phyloP scores from a whole-genome alignment of 2,113 vertebrate species.

The Vanacampus margaritifer region DNA sequence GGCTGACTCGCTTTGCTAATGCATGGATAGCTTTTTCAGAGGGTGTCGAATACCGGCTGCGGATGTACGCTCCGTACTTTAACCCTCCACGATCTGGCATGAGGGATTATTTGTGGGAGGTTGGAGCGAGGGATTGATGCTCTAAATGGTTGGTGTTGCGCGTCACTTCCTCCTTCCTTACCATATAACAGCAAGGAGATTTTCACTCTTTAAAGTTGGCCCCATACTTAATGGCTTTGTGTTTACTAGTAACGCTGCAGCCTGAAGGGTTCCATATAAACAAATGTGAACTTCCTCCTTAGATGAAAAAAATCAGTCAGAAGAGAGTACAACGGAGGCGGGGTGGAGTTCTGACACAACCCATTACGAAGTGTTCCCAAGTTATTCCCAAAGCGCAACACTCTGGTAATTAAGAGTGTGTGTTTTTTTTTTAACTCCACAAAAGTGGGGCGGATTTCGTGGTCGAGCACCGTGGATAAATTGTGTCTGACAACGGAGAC shows the following conservation, averaged over 20 bases:
- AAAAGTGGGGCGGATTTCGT: slow-evolving; percentile 40
- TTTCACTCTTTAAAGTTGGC: slow-evolving; percentile 26
- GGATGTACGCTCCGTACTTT: slow-evolving; percentile 23
- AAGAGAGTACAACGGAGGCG: slow-evolving; percentile 16
- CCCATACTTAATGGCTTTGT: slow-evolving; percentile 22
- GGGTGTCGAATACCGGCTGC: slow-evolving; percentile 40
- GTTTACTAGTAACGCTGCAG: slow-evolving; percentile 30
- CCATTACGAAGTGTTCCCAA: slow-evolving; percentile 56
- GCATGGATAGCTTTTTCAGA: slow-evolving; percentile 52
- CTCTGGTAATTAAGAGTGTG: slow-evolving; percentile 60
- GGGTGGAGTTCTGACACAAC: slow-evolving; percentile 52
- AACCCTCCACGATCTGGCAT: slow-evolving; percentile 18
- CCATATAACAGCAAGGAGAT: slow-evolving; percentile 33
- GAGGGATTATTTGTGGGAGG: slow-evolving; percentile 18
- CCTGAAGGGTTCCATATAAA: slow-evolving; percentile 27
- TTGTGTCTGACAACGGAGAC: slow-evolving; percentile 56
- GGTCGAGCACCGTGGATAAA: slow-evolving; percentile 52
- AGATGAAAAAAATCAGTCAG: neutral
- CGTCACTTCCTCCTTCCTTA: slow-evolving; percentile 39
- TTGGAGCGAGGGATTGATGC: slow-evolving; percentile 3
- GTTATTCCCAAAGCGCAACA: slow-evolving; percentile 60
- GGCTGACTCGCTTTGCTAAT: slow-evolving; percentile 53
- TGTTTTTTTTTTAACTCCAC: slow-evolving; percentile 29
- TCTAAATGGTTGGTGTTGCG: slow-evolving; percentile 39
- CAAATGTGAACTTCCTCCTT: slow-evolving; percentile 24